Evolutionary conservation across 2,113 vertebrate species (phyloP).

Genomic region (Hassar affinis): DNA sequence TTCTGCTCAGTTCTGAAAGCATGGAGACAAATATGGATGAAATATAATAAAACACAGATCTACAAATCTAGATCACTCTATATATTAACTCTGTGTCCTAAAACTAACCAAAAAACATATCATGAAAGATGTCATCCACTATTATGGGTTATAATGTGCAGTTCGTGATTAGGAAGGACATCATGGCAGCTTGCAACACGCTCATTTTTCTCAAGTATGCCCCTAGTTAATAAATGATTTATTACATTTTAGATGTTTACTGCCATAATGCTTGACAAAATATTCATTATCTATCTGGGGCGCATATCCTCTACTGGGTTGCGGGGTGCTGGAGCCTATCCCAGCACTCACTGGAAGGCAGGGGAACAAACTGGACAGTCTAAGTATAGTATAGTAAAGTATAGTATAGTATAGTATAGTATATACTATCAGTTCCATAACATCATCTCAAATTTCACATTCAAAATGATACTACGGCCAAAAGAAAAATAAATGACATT

Average conservation of each 20-base stretch:
- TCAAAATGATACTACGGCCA: background rate
- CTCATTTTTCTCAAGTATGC: background rate
- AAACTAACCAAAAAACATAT: background rate
- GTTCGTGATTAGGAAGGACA: background rate
- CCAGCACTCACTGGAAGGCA: too few species aligned
- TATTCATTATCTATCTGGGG: background rate
- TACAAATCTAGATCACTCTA: background rate
- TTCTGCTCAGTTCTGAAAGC: background rate
- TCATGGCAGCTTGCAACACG: background rate
- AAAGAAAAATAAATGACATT: background rate
- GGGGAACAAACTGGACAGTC: too few species aligned
- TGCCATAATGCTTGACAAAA: background rate
- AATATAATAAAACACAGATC: background rate
- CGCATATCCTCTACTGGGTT: too few species aligned
- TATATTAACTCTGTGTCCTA: background rate
- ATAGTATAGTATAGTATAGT: too few species aligned
- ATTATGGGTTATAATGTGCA: background rate
- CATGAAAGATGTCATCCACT: background rate
- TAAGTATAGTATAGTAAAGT: too few species aligned
- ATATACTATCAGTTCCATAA: background rate
- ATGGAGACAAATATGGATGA: background rate
- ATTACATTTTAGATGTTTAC: background rate
- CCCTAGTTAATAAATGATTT: background rate
- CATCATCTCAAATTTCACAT: background rate
- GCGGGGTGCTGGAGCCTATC: too few species aligned